phyloP scores from a whole-genome alignment of 1,140 invertebrate species.

The Bombus consobrinus region DNA sequence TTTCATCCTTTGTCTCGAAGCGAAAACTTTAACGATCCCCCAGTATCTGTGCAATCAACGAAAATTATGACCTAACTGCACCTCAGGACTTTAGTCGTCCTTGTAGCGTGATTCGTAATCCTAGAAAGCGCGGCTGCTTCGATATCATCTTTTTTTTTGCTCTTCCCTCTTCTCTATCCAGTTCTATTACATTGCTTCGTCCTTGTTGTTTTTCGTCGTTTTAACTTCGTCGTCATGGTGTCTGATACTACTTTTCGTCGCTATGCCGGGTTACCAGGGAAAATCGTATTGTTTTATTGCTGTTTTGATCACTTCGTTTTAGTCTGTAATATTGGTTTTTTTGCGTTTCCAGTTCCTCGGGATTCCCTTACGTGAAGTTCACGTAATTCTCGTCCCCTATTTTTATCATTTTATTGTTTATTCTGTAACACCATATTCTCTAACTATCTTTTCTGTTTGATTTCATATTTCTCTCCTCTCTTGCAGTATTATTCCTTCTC shows the following conservation, averaged over 20 bases:
- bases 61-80: slow-evolving; percentile 33
- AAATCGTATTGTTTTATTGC: background rate
- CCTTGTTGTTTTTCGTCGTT: background rate
- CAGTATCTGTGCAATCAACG: slow-evolving; percentile 33
- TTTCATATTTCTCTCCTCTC: no score
- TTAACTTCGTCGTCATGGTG: background rate
- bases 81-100: background rate
- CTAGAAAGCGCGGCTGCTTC: background rate
- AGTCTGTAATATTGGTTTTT: background rate
- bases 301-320: background rate
- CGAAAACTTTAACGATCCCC: slow-evolving; percentile 25
- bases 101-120: background rate
- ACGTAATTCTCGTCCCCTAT: background rate
- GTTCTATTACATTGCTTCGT: background rate
- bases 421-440: background rate
- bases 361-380: no score
- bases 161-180: background rate
- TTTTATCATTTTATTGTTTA: background rate
- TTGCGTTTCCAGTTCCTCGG: background rate
- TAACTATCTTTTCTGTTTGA: no score
- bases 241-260: background rate
- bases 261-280: no score
- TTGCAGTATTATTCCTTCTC: no score
- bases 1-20: background rate
- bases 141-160: background rate